Evolutionary conservation across 2,113 vertebrate genomes (phyloP).

Genomic region (Axis porcinus): DNA sequence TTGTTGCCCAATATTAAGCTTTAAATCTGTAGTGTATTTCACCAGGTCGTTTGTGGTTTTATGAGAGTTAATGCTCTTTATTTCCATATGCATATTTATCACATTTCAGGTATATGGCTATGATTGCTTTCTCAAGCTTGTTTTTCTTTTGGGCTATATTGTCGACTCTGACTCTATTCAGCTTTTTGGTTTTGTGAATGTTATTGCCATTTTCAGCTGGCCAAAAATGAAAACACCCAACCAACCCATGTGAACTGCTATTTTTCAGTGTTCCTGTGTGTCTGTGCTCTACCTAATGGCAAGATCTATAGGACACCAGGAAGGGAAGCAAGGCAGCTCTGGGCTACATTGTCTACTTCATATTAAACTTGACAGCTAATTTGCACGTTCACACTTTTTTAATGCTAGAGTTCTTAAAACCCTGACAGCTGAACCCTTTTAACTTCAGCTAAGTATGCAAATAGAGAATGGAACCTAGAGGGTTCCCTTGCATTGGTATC

Average conservation of each 20-base stretch:
- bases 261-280: background rate
- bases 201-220: background rate
- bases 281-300: constrained; percentile 24
- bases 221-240: background rate
- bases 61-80: background rate
- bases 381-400: constrained; percentile 57
- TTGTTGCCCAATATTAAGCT: background rate
- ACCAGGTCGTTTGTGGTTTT: background rate
- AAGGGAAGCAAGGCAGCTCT: constrained; percentile 15
- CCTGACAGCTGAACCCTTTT: constrained; percentile 34
- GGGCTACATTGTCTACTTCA: constrained; percentile 41
- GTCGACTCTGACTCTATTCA: background rate
- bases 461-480: background rate
- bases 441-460: constrained; percentile 46
- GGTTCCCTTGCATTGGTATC: background rate
- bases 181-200: background rate
- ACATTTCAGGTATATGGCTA: background rate
- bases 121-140: background rate
- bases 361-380: constrained; percentile 71
- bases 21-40: background rate
- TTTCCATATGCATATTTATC: background rate
- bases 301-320: constrained; percentile 26
- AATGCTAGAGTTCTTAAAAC: constrained; percentile 37
- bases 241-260: background rate
- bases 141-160: background rate